Evolutionary conservation across 2,797 vertebrate genomes (phyloP), one percentile per base, ranked within the genome.

Genomic region (Ammospiza maritima): DNA sequence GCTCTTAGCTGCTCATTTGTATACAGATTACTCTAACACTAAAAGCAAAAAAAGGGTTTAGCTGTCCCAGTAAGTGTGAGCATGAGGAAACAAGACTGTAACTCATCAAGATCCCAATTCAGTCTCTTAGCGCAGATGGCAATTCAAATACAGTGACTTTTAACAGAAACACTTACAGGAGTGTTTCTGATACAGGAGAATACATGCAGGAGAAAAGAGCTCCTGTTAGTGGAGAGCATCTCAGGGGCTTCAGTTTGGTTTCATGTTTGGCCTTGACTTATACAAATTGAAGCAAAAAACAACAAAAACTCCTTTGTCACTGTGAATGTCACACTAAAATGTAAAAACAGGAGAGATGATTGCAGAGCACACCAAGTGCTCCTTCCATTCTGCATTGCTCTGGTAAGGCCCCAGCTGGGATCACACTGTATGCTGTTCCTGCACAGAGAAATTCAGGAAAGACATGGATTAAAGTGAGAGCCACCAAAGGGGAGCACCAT

Each of bases 161-260:
- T 80, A 91, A 29, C 29, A 93, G 75, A 60, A 90, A 82, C n/a
- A 27, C 23, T 83, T 91, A 27, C 16, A 36, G 36, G 36, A 36
- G 36, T 36, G 36, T 36, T 36, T 36, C 36, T 36, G 36, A 38
- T 40, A 51, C 18, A 32, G 32, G 34, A 77, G 38, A 30, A 51
- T 36, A 36, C 16, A 38, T 40, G 48, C 18, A 32, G 32, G 34
- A 77, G 38, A 30, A 51, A 42, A 58, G 25, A 40, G 48, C 38
- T 74, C 34, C 61, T 61, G 44, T 67, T 80, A 56, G 53, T 1
- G 3, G 47, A 84, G 26, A 74, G 10, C 51, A 75, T 58, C 53
- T 58, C 62, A 22, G 62, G 32, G 69, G 26, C 36, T 36, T 10
- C 32, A 44, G 44, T 69, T 86, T 20, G 36, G n/a, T 80, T 85